Conservation (phyloP, 2,888 invertebrate genomes). For the Hirtodrosophila confusa region DNA sequence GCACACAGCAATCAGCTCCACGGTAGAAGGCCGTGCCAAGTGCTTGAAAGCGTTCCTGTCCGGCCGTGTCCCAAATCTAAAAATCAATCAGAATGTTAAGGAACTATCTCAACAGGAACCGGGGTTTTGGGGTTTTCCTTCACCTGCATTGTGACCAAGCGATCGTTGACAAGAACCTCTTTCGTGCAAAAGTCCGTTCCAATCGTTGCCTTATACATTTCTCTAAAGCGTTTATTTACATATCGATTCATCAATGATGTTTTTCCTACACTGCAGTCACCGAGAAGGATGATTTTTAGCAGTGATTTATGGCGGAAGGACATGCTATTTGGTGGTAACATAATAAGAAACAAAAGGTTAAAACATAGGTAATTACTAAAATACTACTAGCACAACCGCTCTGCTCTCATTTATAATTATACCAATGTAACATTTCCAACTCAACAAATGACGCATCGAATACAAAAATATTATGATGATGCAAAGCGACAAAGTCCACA, state of each 20-base stretch:
- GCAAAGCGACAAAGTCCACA: too few relatives aligned
- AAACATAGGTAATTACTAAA: background rate
- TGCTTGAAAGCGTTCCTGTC: slow-evolving; percentile 99
- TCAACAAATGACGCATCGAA: too few relatives aligned
- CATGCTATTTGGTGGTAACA: slow-evolving; percentile 5
- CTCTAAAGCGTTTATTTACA: slow-evolving; percentile 99
- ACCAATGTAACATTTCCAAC: too few relatives aligned
- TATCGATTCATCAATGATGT: slow-evolving; percentile 99
- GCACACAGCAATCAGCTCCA: slow-evolving; percentile 98
- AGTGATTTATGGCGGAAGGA: slow-evolving; percentile 93
- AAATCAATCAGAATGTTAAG: slow-evolving; percentile 60
- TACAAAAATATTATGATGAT: too few relatives aligned
- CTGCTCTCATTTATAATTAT: too few relatives aligned
- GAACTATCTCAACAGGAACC: background rate
- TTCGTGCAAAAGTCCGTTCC: slow-evolving; percentile 99
- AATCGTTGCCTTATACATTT: slow-evolving; percentile 99
- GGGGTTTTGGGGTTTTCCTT: background rate
- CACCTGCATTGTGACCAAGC: slow-evolving; percentile 98
- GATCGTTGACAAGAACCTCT: slow-evolving; percentile 98
- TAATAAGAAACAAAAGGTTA: background rate
- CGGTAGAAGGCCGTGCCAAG: slow-evolving; percentile 99
- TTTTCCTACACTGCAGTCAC: slow-evolving; percentile 99
- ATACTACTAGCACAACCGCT: too few relatives aligned
- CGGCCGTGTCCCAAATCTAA: slow-evolving; percentile 99
- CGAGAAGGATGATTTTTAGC: slow-evolving; percentile 98